Conservation (phyloP, 37 sponge, comb jelly and placozoan genomes). For the Ephydatia muelleri region DNA sequence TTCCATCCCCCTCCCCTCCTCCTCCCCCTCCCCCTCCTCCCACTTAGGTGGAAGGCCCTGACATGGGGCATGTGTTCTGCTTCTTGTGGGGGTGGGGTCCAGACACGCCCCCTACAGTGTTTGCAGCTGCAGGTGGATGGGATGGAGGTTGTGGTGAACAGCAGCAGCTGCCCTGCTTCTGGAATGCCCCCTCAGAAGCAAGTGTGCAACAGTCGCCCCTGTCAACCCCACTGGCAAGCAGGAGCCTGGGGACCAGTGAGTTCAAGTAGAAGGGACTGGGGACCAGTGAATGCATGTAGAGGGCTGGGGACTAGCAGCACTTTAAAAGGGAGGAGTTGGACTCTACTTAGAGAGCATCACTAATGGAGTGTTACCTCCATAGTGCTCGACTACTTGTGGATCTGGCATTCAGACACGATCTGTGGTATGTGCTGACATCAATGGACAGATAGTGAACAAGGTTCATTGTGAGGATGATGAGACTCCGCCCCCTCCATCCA, state of each 20-base stretch:
- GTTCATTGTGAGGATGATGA: neutral
- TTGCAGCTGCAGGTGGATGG: conserved; percentile 9
- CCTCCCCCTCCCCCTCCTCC: neutral
- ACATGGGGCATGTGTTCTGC: conserved; percentile 44
- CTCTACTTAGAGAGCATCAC: too few species aligned
- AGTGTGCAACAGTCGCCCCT: conserved; percentile 19
- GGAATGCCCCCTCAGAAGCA: conserved; percentile 8
- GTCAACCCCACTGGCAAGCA: conserved; percentile 12
- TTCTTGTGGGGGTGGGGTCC: conserved; percentile 45
- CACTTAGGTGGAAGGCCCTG: conserved; percentile 45
- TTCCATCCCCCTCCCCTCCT: neutral
- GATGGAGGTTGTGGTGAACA: neutral
- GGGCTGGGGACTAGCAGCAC: neutral
- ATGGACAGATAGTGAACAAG: neutral
- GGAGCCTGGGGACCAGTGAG: conserved; percentile 29
- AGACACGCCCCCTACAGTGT: conserved; percentile 34
- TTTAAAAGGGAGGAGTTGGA: neutral
- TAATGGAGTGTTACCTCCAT: neutral
- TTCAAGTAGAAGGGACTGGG: neutral
- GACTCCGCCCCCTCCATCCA: conserved; percentile 2
- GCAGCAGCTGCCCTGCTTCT: neutral
- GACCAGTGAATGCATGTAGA: conserved; percentile 10
- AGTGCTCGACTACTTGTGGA: conserved; percentile 30
- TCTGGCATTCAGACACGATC: conserved; percentile 11
- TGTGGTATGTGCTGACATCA: conserved; percentile 34